Conservation (phyloP, 2,113 vertebrate genomes). For the Sander vitreus region DNA sequence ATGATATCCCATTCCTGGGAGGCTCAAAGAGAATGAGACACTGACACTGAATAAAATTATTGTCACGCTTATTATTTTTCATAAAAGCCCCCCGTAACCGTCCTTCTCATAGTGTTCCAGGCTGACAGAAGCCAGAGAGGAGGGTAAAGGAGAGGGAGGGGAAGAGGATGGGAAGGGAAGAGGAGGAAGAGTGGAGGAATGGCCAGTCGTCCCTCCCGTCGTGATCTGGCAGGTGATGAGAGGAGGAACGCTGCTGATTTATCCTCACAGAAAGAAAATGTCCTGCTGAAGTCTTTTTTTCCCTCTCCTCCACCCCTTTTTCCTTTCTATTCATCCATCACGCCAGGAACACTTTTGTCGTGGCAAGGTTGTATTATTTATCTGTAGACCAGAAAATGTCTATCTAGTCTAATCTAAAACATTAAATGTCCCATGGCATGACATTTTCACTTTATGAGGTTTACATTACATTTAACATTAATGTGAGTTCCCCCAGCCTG, state of each 20-base stretch:
- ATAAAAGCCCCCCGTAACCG: background rate
- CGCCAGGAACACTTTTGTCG: background rate
- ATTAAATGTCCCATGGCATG: too few relatives aligned
- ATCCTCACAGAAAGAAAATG: slow-evolving; percentile 45
- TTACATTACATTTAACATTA: too few relatives aligned
- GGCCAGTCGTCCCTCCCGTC: slow-evolving; percentile 27
- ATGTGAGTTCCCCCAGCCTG: too few relatives aligned
- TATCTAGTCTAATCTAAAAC: too few relatives aligned
- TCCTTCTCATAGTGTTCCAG: background rate
- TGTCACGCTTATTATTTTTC: slow-evolving; percentile 17
- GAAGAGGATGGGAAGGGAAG: background rate
- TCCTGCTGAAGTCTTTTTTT: slow-evolving; percentile 51
- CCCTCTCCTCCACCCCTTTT: slow-evolving; percentile 1
- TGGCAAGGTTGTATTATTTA: background rate
- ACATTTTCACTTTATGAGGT: too few relatives aligned
- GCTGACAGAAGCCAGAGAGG: background rate
- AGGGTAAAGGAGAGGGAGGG: background rate
- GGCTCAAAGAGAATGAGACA: slow-evolving; percentile 11
- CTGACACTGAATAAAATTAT: background rate
- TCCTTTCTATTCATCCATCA: slow-evolving; percentile 17
- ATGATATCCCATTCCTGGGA: slow-evolving; percentile 24
- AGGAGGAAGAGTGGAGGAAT: slow-evolving; percentile 10
- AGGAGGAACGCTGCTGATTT: slow-evolving; percentile 56
- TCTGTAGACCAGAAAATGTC: background rate
- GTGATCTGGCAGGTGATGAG: slow-evolving; percentile 68